Evolutionary conservation across 2,113 vertebrate species (phyloP), one percentile per base, ranked within the genome.

Genomic region (Brachionichthys hirsutus): DNA sequence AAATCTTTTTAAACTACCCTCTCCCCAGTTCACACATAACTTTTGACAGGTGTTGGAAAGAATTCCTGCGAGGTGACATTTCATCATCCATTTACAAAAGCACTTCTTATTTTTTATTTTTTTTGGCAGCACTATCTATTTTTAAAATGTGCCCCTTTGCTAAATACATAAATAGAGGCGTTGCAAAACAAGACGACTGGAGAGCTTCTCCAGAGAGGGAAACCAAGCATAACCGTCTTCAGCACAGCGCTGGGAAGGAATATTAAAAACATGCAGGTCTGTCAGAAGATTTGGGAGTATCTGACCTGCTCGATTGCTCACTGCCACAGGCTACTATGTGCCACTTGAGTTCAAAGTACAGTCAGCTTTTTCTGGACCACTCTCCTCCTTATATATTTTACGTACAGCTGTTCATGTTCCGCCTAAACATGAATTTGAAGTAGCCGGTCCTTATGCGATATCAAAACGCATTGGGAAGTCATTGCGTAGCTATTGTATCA

Each of bases 111-210:
- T n/a, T n/a, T n/a, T n/a, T n/a, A n/a, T 74, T 78, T 80, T 73
- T 67, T 59, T 20, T 60, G 47, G 62, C 62, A 70, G 56, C 53
- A 20, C 20, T 34, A 54, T 75, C 71, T 81, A 73, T 86, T 83
- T 87, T 73, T 75, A 66, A 82, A 67, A 75, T 34, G 38, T 60
- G 46, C 62, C 44, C 53, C 48, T 74, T 80, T 36, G 49, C 49
- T 74, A 67, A 77, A 77, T 19, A 68, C 51, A 68, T 44, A 57
- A 64, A 72, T 63, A 60, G 30, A 73, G 51, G 73, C 60, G 49
- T 57, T 73, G 57, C 41, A 56, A 62, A 76, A 83, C 43, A 51
- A 76, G 52, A 62, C 61, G 48, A 62, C 42, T 18, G 44, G 12
- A 68, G 47, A 45, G 56, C 36, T 62, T 62, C 57, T 77, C 36